Base-by-base conservation (phyloP, 2,888 invertebrate species). In the Hylaea fasciaria region DNA sequence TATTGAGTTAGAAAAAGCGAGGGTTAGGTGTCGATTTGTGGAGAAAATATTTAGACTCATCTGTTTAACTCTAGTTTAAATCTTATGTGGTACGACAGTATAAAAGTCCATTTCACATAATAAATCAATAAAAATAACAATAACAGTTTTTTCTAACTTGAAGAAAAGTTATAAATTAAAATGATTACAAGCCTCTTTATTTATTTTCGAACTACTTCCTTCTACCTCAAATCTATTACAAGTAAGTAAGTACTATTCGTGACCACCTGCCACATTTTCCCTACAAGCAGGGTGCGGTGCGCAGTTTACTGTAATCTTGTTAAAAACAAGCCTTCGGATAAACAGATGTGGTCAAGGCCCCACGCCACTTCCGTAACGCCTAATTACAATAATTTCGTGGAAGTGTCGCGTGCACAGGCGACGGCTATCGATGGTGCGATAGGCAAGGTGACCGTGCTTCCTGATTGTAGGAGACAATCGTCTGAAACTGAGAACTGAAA, bases 341-440 rank as follows among this genome's bases (percentile, higher is more conserved):
- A 50, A 54, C 35, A 54, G 35, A 48, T 37, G 37, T 22, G 64
- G 64, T 53, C 60, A 64, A 60, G 64, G 64, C 8, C 40, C 35
- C 57, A 60, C 59, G 56, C 64, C 32, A 57, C 57, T 64, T 62
- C 56, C 35, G 59, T 58, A 56, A 53, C 28, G 35, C 50, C 56
- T 64, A 67, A 69, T 69, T 67, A 69, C 50, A 58, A 67, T 67
- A 61, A 67, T 67, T 69, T 61, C 43, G 52, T 56, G 5, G 55
- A 64, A 69, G 57, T 62, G 64, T 69, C 63, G 66, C 69, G 69
- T 58, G 51, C 17, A 45, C n/a, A 9, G 29, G 9, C 22, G 41
- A 29, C 44, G 43, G 22, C 17, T 44, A 44, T 52, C 17, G 44
- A 17, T 44, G 17, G 29, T 41, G 51, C 29, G 40, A 41, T 40